phyloP scores from a whole-genome alignment of 2,888 invertebrate species.

The Ennomos fuscantarius region DNA sequence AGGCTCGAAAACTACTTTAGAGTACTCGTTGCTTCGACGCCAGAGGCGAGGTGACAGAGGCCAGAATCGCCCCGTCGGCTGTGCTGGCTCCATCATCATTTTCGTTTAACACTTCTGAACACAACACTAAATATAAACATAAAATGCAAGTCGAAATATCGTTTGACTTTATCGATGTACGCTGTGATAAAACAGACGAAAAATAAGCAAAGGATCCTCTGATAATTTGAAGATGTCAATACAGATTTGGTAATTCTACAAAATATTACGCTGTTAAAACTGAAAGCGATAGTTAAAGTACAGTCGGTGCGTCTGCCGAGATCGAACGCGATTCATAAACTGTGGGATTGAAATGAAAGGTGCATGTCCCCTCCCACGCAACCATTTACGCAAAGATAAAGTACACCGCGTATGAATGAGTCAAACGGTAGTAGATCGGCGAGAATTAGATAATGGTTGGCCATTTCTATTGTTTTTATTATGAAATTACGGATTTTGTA shows the following conservation, averaged over 20 bases:
- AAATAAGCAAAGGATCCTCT: conserved; percentile 4
- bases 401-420: conserved; percentile 28
- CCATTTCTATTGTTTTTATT: conserved; percentile 15
- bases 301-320: conserved; percentile 17
- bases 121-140: conserved; percentile 35
- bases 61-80: conserved; percentile 75
- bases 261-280: conserved; percentile 1
- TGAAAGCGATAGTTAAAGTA: neutral
- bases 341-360: conserved; percentile 29
- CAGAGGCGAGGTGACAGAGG: conserved; percentile 77
- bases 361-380: conserved; percentile 33
- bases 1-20: conserved; percentile 79
- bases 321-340: conserved; percentile 26
- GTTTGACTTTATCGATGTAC: conserved; percentile 62
- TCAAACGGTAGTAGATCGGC: conserved; percentile 28
- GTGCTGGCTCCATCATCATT: conserved; percentile 81
- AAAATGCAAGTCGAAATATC: conserved; percentile 12
- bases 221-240: neutral
- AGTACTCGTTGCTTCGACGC: conserved; percentile 78
- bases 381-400: conserved; percentile 29
- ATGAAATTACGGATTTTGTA: conserved; percentile 9
- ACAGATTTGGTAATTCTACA: conserved; percentile 1
- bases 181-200: conserved; percentile 6
- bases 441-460: conserved; percentile 28
- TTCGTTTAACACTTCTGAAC: conserved; percentile 52